Conservation (phyloP, 2,888 invertebrate genomes). For the Aphodius sticticus region DNA sequence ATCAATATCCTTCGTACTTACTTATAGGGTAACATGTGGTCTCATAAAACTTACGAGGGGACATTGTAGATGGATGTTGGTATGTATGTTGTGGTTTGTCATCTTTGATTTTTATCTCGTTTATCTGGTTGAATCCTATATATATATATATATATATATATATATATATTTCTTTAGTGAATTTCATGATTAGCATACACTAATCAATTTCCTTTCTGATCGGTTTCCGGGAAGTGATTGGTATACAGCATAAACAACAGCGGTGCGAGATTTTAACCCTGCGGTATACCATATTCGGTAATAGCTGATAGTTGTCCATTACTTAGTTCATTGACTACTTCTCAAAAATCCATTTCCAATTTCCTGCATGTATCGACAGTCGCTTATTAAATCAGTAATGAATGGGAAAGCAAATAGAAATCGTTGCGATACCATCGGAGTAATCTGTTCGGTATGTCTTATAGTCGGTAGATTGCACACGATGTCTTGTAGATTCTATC, state of each 20-base stretch:
- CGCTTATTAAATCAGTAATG: conserved; percentile 19
- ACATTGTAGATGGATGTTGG: too few relatives aligned
- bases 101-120: too few relatives aligned
- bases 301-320: too few relatives aligned
- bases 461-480: conserved; percentile 15
- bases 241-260: conserved; percentile 14
- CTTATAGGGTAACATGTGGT: background rate
- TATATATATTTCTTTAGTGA: too few relatives aligned
- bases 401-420: conserved; percentile 21
- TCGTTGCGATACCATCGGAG: conserved; percentile 1
- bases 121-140: too few relatives aligned
- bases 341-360: conserved; percentile 13
- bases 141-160: too few relatives aligned
- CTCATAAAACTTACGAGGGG: background rate
- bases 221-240: too few relatives aligned
- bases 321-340: background rate
- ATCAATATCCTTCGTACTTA: background rate
- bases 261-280: conserved; percentile 25
- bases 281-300: background rate
- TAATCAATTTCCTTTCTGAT: too few relatives aligned
- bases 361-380: conserved; percentile 11
- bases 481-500: conserved; percentile 37
- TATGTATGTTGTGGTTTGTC: too few relatives aligned
- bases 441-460: conserved; percentile 18
- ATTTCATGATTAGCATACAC: too few relatives aligned